Evolutionary conservation across 2,888 invertebrate species (phyloP).

Genomic region (Oxystoma pomonae): DNA sequence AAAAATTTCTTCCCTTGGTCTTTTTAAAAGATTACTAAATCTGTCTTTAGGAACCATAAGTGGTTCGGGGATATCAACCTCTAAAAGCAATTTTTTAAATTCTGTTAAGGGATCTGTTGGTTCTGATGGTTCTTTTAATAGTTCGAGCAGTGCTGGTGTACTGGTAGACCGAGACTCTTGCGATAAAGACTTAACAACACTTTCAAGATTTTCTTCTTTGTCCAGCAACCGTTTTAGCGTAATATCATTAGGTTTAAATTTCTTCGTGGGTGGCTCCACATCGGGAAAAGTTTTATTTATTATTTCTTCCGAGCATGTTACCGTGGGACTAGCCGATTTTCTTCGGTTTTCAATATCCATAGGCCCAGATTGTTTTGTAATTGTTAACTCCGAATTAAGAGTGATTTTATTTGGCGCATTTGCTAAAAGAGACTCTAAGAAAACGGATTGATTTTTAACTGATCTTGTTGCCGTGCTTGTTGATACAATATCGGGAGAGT

Average conservation of each 20-base stretch:
- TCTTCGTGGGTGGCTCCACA: conserved; percentile 49
- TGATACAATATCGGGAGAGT: conserved; percentile 63
- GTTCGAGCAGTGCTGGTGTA: conserved; percentile 47
- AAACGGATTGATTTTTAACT: conserved; percentile 48
- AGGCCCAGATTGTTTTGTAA: conserved; percentile 58
- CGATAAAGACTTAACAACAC: conserved; percentile 13
- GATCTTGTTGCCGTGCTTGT: conserved; percentile 39
- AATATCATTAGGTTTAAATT: conserved; percentile 49
- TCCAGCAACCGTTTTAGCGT: conserved; percentile 52
- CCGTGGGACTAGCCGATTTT: conserved; percentile 67
- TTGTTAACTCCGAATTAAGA: conserved; percentile 54
- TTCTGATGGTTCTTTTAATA: conserved; percentile 50
- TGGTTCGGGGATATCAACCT: conserved; percentile 75
- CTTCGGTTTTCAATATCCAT: conserved; percentile 64
- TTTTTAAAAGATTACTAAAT: conserved; percentile 64
- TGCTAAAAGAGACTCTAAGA: conserved; percentile 61
- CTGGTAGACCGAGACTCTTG: conserved; percentile 30
- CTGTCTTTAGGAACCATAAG: conserved; percentile 74
- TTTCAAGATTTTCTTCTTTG: conserved; percentile 43
- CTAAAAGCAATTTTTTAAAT: conserved; percentile 62
- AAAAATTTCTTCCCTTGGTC: conserved; percentile 75
- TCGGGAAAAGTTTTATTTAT: conserved; percentile 49
- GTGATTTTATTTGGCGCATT: conserved; percentile 57
- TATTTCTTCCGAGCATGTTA: conserved; percentile 70
- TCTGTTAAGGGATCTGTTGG: conserved; percentile 66